phyloP scores from a whole-genome alignment of 2,797 vertebrate species.

The Pseudochirops cupreus region DNA sequence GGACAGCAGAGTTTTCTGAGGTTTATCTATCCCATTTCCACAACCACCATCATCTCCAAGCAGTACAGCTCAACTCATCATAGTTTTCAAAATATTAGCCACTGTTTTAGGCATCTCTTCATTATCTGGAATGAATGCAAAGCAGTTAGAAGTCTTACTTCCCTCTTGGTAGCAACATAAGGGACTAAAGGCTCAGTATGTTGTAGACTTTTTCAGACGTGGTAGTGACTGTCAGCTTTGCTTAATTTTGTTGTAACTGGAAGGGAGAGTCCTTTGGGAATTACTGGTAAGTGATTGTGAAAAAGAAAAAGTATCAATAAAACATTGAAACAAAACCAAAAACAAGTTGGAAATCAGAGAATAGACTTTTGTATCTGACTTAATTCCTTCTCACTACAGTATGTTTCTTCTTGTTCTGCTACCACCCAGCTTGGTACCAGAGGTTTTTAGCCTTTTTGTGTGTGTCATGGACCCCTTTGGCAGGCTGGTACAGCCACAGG shows the following conservation, averaged over 20 bases:
- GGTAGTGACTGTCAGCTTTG: background rate
- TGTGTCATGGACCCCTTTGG: background rate
- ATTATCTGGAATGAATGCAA: conserved; percentile 41
- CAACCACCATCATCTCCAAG: background rate
- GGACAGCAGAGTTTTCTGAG: background rate
- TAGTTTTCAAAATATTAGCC: background rate
- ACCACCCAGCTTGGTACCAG: background rate
- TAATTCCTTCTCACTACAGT: background rate
- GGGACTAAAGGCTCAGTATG: background rate
- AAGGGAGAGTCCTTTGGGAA: background rate
- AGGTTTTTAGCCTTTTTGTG: background rate
- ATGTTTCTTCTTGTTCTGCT: conserved; percentile 28
- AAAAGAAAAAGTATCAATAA: background rate
- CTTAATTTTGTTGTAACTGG: background rate
- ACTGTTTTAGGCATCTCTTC: background rate
- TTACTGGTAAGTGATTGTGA: background rate
- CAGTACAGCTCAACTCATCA: background rate
- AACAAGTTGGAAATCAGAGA: conserved; percentile 1
- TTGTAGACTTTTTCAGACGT: background rate
- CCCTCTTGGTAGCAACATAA: background rate
- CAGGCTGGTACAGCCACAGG: background rate
- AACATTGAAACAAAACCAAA: background rate
- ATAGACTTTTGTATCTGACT: background rate
- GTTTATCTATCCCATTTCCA: background rate
- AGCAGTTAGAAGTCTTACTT: background rate